Conservation (phyloP, 2,797 vertebrate species). For the Leptatherina wallacei region DNA sequence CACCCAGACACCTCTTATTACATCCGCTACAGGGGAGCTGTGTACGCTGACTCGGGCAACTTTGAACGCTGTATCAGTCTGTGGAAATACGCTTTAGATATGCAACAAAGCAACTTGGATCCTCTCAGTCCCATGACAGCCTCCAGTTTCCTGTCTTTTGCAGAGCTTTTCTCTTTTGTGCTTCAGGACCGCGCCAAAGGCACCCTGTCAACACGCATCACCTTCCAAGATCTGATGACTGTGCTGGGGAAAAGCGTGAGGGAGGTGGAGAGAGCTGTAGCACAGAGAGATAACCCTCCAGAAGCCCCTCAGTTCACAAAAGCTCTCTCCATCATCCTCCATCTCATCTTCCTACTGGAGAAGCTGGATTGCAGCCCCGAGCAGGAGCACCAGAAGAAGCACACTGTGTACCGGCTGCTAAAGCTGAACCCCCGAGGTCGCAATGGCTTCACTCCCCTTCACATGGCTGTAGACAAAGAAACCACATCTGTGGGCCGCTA, state of each 20-base stretch:
- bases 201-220: constrained; percentile 87
- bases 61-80: constrained; percentile 95
- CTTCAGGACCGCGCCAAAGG: constrained; percentile 95
- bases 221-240: constrained; percentile 93
- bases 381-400: constrained; percentile 93
- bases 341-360: constrained; percentile 92
- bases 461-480: constrained; percentile 95
- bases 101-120: constrained; percentile 96
- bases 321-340: constrained; percentile 93
- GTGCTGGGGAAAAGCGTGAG: constrained; percentile 92
- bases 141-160: constrained; percentile 96
- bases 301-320: constrained; percentile 93
- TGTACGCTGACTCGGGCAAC: constrained; percentile 95
- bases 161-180: constrained; percentile 96
- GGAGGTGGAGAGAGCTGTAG: constrained; percentile 92
- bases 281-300: constrained; percentile 87
- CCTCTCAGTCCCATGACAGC: constrained; percentile 97
- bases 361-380: constrained; percentile 90
- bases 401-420: constrained; percentile 91
- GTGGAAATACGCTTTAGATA: constrained; percentile 96
- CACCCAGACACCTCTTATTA: constrained; percentile 98
- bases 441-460: constrained; percentile 90
- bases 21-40: constrained; percentile 94
- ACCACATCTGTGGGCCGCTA: constrained; percentile 94
- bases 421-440: constrained; percentile 92